Evolutionary conservation across 2,797 vertebrate species (phyloP).

Genomic region (Amphiprion clarkii): DNA sequence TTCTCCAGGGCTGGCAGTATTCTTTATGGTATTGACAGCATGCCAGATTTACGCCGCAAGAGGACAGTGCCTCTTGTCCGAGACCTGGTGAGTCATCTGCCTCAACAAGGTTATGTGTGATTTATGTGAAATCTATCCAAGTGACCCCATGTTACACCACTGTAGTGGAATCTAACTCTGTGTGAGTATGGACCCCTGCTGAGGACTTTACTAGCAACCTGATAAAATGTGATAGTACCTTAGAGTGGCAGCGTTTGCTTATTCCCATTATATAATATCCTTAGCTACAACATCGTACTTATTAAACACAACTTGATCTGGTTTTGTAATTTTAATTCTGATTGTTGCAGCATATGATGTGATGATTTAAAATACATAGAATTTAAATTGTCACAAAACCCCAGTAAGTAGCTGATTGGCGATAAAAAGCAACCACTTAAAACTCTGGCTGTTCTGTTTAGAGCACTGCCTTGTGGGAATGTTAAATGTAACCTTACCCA

Average conservation of each 20-base stretch:
- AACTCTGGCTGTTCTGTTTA: constrained; percentile 18
- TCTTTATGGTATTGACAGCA: constrained; percentile 98
- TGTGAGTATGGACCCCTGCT: constrained; percentile 55
- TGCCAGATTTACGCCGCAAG: constrained; percentile 98
- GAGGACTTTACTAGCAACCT: constrained; percentile 41
- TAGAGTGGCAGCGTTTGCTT: constrained; percentile 34
- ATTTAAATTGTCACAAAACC: neutral
- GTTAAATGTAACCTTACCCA: constrained; percentile 53
- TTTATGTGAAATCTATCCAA: constrained; percentile 67
- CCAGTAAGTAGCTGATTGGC: constrained; percentile 22
- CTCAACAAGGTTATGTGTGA: constrained; percentile 83
- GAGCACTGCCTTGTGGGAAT: constrained; percentile 42
- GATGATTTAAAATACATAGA: constrained; percentile 7
- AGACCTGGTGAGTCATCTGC: constrained; percentile 93
- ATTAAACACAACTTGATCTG: neutral
- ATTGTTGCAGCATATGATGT: neutral
- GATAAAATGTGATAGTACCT: constrained; percentile 28
- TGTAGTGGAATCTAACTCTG: constrained; percentile 47
- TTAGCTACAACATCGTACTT: neutral
- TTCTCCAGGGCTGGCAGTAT: constrained; percentile 90
- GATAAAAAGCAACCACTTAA: constrained; percentile 32
- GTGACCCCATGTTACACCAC: constrained; percentile 61
- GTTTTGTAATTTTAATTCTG: constrained; percentile 8
- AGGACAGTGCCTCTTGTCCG: constrained; percentile 97
- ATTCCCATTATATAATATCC: constrained; percentile 1